These are phyloP conservation scores for Verasper variegatus DNA, from an alignment of 2,113 vertebrate species.

Conservation along the genomic window DNA sequence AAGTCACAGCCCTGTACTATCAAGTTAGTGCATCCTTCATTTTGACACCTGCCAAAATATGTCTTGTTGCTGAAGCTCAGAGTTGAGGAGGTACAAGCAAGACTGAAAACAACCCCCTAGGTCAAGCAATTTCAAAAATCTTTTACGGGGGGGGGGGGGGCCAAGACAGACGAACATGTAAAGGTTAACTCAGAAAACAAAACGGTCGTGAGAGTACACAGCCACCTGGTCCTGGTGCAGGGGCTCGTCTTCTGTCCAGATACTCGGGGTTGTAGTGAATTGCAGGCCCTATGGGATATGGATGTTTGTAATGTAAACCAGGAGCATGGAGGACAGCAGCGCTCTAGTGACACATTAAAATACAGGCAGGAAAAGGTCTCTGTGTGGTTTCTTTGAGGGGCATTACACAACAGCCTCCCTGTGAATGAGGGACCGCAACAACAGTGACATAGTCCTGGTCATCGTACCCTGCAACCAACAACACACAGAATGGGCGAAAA, in stretches of 20 bases:
- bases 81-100: constrained; percentile 57
- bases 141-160: background rate
- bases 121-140: constrained; percentile 48
- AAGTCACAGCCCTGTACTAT: constrained; percentile 27
- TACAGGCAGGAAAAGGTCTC: constrained; percentile 14
- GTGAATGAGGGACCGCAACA: constrained; percentile 15
- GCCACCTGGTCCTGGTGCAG: constrained; percentile 79
- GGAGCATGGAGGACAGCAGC: constrained; percentile 33
- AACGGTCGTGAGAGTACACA: constrained; percentile 45
- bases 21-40: constrained; percentile 48
- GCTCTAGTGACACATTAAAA: constrained; percentile 34
- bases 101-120: constrained; percentile 30
- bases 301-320: constrained; percentile 59
- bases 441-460: constrained; percentile 28
- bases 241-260: constrained; percentile 79
- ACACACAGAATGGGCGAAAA: background rate
- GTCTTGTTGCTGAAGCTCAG: constrained; percentile 29
- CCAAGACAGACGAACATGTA: constrained; percentile 33
- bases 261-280: constrained; percentile 81
- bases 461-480: background rate
- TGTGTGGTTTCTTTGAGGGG: constrained; percentile 4
- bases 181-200: constrained; percentile 47
- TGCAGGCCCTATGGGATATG: constrained; percentile 80
- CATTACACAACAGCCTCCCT: constrained; percentile 20
- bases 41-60: constrained; percentile 38